These are phyloP conservation scores for Dendrolimus houi DNA, from an alignment of 2,888 invertebrate species.

Conservation along the genomic window DNA sequence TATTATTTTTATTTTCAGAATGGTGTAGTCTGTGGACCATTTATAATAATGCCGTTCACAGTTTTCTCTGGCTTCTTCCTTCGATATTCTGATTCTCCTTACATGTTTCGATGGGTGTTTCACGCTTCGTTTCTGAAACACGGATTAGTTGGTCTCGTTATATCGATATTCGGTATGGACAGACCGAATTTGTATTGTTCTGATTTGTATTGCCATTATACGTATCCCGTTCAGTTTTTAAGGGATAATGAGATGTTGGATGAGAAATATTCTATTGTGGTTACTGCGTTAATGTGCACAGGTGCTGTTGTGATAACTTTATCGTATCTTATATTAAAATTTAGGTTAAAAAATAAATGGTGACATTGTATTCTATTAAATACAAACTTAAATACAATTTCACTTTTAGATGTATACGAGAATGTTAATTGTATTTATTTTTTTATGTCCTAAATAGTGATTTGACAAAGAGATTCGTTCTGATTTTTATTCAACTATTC, in stretches of 20 bases:
- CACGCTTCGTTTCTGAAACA: conserved; percentile 93
- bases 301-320: conserved; percentile 78
- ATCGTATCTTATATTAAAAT: conserved; percentile 81
- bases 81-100: conserved; percentile 86
- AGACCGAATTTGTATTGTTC: conserved; percentile 85
- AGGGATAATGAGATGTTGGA: conserved; percentile 82
- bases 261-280: conserved; percentile 80
- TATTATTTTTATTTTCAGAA: conserved; percentile 76
- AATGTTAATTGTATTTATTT: too few species aligned
- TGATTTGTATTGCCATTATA: conserved; percentile 85
- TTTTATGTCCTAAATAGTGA: too few species aligned
- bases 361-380: conserved; percentile 17
- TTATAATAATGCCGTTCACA: conserved; percentile 90
- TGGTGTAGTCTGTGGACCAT: conserved; percentile 92
- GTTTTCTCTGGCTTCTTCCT: conserved; percentile 96
- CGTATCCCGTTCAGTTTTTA: conserved; percentile 83
- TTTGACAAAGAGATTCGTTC: too few species aligned
- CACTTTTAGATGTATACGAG: too few species aligned
- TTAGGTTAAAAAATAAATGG: conserved; percentile 77
- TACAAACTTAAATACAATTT: too few species aligned
- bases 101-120: conserved; percentile 88
- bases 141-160: conserved; percentile 88
- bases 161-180: conserved; percentile 89
- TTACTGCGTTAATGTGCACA: conserved; percentile 79
- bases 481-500: too few species aligned